Evolutionary conservation across 2,113 vertebrate species (phyloP).

Genomic region (Dolichallabes microphthalmus): DNA sequence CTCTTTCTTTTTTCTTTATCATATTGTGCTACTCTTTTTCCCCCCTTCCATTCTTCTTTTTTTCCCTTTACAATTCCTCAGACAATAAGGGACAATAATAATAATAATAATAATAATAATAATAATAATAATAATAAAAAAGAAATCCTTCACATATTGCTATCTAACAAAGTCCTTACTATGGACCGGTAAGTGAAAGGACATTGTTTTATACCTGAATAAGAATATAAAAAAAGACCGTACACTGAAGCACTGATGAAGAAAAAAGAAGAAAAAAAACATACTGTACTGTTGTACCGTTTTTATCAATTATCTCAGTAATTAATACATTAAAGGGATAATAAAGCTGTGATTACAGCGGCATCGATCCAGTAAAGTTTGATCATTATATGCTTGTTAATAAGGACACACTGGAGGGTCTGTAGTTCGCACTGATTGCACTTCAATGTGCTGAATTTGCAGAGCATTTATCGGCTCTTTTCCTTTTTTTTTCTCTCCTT

Average conservation of each 20-base stretch:
- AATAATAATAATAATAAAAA: too few species aligned
- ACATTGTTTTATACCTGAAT: neutral
- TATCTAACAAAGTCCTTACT: neutral
- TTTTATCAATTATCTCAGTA: slow-evolving; percentile 66
- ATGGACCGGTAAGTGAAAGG: neutral
- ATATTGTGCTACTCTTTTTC: neutral
- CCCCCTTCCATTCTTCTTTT: neutral
- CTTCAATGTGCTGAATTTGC: slow-evolving; percentile 74
- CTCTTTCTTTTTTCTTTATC: neutral
- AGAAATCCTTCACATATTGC: neutral
- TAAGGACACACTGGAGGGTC: slow-evolving; percentile 63
- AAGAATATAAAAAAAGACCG: neutral
- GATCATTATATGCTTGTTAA: slow-evolving; percentile 68
- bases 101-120: too few species aligned
- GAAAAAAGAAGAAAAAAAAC: slow-evolving; percentile 36
- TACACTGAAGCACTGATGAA: neutral
- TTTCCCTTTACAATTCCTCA: neutral
- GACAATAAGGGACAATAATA: too few species aligned
- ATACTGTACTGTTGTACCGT: slow-evolving; percentile 45
- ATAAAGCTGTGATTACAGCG: slow-evolving; percentile 63
- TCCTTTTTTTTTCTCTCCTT: neutral
- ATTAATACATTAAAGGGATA: slow-evolving; percentile 66
- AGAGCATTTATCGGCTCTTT: slow-evolving; percentile 57
- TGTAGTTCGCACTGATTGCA: slow-evolving; percentile 70
- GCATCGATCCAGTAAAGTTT: slow-evolving; percentile 59